Percentiles rank a stretch among this genome's conserved stretches.
Evolutionary conservation across 2,113 vertebrate species (phyloP).

Genomic region (Xenotilapia caudafasciata): DNA sequence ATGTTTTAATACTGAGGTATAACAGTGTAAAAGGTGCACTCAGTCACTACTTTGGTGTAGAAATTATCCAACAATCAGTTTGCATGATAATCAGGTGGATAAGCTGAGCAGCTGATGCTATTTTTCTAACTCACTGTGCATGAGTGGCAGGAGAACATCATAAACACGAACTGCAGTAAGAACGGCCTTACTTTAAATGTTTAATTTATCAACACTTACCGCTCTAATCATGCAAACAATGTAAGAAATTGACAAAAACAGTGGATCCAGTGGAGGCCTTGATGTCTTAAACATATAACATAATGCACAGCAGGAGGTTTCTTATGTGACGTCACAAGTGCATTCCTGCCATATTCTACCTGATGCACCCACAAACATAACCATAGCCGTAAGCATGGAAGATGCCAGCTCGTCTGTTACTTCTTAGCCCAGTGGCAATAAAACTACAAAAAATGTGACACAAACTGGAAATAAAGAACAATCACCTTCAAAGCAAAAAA

Average conservation of each 20-base stretch:
- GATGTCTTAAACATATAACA: background rate
- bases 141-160: background rate
- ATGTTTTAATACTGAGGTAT: background rate
- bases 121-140: background rate
- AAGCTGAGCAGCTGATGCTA: background rate
- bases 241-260: background rate
- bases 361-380: background rate
- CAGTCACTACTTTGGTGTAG: background rate
- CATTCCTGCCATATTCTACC: background rate
- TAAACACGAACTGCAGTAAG: background rate
- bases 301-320: background rate
- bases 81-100: background rate
- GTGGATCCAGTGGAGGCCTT: background rate
- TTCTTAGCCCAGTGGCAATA: background rate
- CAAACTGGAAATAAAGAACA: background rate
- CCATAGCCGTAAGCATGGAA: background rate
- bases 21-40: background rate
- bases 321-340: background rate
- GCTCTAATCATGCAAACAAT: accelerated
- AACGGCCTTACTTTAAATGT: background rate
- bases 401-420: background rate
- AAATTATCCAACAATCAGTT: background rate
- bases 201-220: background rate
- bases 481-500: background rate
- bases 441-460: background rate